Evolutionary conservation across 2,113 vertebrate species (phyloP).

Genomic region (Percina caprodes): DNA sequence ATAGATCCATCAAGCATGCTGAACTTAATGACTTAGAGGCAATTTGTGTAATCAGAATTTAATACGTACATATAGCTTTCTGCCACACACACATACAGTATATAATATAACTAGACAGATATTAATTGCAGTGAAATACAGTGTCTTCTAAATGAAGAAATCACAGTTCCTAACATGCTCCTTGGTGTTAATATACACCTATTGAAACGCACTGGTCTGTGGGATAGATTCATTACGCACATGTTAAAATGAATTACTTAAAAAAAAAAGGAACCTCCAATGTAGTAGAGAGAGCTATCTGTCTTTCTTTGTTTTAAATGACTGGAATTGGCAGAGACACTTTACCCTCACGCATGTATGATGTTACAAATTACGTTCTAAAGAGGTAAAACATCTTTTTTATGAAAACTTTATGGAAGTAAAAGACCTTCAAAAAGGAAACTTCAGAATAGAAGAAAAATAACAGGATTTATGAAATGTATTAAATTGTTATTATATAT

Average conservation of each 20-base stretch:
- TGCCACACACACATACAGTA: slow-evolving; percentile 4
- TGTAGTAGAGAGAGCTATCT: slow-evolving; percentile 7
- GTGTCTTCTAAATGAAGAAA: slow-evolving; percentile 35
- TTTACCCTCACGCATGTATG: not conserved
- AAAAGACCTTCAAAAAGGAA: not conserved
- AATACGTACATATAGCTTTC: slow-evolving; percentile 39
- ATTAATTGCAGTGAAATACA: slow-evolving; percentile 45
- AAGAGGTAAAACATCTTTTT: not conserved
- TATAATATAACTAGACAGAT: slow-evolving; percentile 49
- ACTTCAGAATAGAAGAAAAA: not conserved
- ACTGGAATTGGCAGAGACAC: slow-evolving; percentile 31
- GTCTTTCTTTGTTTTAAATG: slow-evolving; percentile 10
- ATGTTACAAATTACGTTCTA: slow-evolving; percentile 15
- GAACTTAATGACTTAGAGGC: slow-evolving; percentile 43
- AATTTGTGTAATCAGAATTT: slow-evolving; percentile 43
- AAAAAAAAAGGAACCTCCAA: slow-evolving; percentile 25
- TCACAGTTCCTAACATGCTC: slow-evolving; percentile 29
- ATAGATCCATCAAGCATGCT: slow-evolving; percentile 52
- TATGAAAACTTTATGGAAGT: not conserved
- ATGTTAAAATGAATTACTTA: slow-evolving; percentile 49
- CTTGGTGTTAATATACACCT: slow-evolving; percentile 17
- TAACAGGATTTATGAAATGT: not conserved
- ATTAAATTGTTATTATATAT: not conserved
- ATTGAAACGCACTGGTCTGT: slow-evolving; percentile 48
- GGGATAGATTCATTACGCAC: slow-evolving; percentile 57